Evolutionary conservation across 2,888 invertebrate genomes (phyloP).

Genomic region (Zhuqinia jingwanae): DNA sequence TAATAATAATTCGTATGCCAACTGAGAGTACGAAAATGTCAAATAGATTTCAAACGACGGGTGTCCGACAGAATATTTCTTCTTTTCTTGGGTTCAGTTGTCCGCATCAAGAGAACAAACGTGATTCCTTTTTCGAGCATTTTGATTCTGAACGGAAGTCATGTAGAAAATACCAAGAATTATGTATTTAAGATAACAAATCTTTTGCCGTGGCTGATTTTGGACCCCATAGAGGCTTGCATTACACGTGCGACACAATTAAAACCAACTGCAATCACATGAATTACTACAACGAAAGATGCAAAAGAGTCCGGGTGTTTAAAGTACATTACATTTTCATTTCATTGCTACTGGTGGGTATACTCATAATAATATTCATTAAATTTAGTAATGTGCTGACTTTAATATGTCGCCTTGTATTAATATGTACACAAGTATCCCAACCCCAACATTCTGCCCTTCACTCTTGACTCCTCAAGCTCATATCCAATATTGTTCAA

Average conservation of each 20-base stretch:
- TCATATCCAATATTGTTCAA: no score
- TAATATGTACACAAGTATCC: no score
- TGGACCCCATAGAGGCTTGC: conserved; percentile 74
- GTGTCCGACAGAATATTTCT: conserved; percentile 78
- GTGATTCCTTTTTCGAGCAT: conserved; percentile 15
- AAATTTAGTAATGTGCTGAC: no score
- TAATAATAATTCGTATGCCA: conserved; percentile 77
- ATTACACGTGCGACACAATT: conserved; percentile 79
- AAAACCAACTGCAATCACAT: no score
- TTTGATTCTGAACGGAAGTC: conserved; percentile 41
- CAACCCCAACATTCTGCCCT: no score
- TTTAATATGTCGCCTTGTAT: no score
- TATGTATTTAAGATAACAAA: conserved; percentile 76
- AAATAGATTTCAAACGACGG: conserved; percentile 79
- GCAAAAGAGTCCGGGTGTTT: conserved; percentile 50
- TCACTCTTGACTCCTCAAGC: no score
- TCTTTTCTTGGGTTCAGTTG: conserved; percentile 75
- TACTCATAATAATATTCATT: no score
- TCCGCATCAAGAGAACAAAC: neutral
- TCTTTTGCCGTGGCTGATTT: no score
- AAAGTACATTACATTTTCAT: neutral
- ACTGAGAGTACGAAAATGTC: conserved; percentile 78
- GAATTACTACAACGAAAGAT: no score
- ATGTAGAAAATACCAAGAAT: conserved; percentile 31
- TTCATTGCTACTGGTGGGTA: no score